Evolutionary conservation across 2,797 vertebrate genomes (phyloP), one percentile per base, ranked within the genome.

Genomic region (Peromyscus aztecus): DNA sequence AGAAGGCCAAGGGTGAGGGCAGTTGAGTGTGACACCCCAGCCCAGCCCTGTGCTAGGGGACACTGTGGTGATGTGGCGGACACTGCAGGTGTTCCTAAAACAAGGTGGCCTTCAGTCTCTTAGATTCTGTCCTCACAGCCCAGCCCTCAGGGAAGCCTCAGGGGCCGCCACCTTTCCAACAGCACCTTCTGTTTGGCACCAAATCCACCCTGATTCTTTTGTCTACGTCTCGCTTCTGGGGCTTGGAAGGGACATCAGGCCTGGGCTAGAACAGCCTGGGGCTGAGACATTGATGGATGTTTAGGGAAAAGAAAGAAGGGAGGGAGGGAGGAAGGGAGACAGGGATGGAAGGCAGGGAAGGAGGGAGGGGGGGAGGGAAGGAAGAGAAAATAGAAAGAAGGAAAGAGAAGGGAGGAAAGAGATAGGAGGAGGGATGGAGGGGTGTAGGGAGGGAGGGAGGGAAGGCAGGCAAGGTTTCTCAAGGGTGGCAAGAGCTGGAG

Each of bases 151-250:
- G 82, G 89, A 77, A 88, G 78, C n/a, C 63, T 17, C 89, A 73
- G 77, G 77, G 57, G 14, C 1, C 65, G 89, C 3, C 23, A 43
- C 89, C 55, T 80, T n/a, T 71, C 93, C 40, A 96, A 59, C 69
- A 77, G 71, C 91, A 52, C 17, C 75, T 88, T 46, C 63, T 92
- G 63, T 92, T 65, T 2, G 27, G 67, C 65, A 91, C 91, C 37
- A 94, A 80, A 73, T 17, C 55, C 27, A 57, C 19, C 78, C 90
- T 96, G 91, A 82, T 43, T 55, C 81, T 65, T 52, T 23, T 43
- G 67, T 52, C 55, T 7, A 4, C 76, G n/a, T 40, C 59, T 96
- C 21, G 17, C 3, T 31, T 17, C 34, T 0, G 16, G 40, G 40
- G 76, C 34, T 85, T 19, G 37, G 43, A 92, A 19, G 59, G 34